Base-by-base conservation (phyloP, 2,797 vertebrate genomes). In the Pachyuromys duprasi region DNA sequence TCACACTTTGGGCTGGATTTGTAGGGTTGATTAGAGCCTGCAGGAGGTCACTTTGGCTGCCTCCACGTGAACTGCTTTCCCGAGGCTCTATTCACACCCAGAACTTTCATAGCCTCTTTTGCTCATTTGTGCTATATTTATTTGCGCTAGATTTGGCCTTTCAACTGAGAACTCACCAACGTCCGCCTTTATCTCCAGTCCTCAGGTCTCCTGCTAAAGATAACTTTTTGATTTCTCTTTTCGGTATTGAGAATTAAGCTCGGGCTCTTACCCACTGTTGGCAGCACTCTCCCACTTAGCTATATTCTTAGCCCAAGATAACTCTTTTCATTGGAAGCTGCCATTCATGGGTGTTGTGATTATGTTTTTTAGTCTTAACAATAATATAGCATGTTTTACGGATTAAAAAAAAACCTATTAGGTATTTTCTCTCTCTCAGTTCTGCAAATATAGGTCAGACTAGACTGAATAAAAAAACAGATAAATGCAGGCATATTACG, bases 61-160 rank as follows among this genome's bases (percentile, higher is more conserved):
- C 74, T 69, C 33, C 4, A 36, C 2, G 31, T 26, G 87, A 83
- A 28, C 67, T 86, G 42, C 15, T 94, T 53, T 17, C 39, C n/a
- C 65, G 31, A 90, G 53, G 90, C 78, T 93, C 90, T 36, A 26
- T 26, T 60, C 60, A 14, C 31, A 20, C 55, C 17, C 60, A 60
- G 7, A 39, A 33, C 36, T 90, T 78, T 55, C 11, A n/a, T 26
- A 11, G 3, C 33, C 42, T 3, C 49, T 92, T 95, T 94, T 88
- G 86, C 89, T 79, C 18, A 53, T 97, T 96, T 89, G 39, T 49
- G 12, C 76, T 79, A 36, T 70, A 76, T 57, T 18, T 57, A 53
- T 97, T 96, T 89, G 45, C 39, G 12, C 76, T 79, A 39, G 67
- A 81, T 93, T 90, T 92, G 88, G 97, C 95, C 84, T 49, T 97